These are phyloP conservation scores for Steatocranus sp. DNA, from an alignment of 2,797 vertebrate species.

Conservation along the genomic window DNA sequence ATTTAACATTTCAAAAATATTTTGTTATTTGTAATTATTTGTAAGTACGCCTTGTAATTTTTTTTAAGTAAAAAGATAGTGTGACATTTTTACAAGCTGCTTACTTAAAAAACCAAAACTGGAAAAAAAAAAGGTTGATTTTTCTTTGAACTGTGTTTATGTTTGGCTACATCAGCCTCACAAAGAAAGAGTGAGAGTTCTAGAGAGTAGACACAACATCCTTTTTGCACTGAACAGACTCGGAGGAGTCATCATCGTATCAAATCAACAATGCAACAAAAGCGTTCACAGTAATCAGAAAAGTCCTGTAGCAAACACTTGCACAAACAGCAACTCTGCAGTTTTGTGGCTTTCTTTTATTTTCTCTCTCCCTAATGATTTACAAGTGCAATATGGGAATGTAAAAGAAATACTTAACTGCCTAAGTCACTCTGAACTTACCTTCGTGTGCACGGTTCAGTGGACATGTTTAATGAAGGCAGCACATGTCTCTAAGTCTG, in stretches of 20 bases:
- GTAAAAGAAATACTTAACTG: not conserved
- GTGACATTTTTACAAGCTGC: not conserved
- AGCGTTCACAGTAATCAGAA: constrained; percentile 1
- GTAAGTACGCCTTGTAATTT: not conserved
- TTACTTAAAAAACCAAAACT: not conserved
- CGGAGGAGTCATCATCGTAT: constrained; percentile 38
- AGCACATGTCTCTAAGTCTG: not conserved
- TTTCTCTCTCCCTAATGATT: not conserved
- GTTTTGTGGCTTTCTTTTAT: not conserved
- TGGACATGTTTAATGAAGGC: not conserved
- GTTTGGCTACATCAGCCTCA: not conserved
- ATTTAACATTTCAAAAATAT: not conserved
- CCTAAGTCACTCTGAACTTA: not conserved
- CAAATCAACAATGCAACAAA: constrained; percentile 25
- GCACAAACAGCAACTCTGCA: not conserved
- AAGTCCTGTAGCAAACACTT: not conserved
- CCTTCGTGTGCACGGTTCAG: not conserved
- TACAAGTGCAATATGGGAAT: not conserved
- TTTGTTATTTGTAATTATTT: not conserved
- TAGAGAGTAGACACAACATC: constrained; percentile 55
- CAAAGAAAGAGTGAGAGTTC: not conserved
- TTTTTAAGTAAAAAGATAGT: not conserved
- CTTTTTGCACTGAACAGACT: constrained; percentile 39
- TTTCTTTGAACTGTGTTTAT: not conserved
- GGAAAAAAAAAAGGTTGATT: fast-evolving